A percentile compares a stretch with the other conserved stretches of the same genome.
Evolutionary conservation across 2,113 vertebrate species (phyloP).

Genomic region (Coturnix japonica): DNA sequence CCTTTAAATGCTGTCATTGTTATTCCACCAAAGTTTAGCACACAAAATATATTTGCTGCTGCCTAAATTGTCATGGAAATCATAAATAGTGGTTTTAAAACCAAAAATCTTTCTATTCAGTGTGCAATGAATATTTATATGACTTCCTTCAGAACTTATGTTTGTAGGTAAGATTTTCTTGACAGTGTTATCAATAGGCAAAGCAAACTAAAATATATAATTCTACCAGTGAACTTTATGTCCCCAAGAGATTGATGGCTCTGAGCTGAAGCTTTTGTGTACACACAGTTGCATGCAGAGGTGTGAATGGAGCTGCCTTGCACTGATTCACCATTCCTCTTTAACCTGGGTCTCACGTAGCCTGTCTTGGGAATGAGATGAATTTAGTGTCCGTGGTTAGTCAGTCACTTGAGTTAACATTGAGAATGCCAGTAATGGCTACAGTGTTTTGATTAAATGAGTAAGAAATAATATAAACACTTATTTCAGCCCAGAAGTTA

Average conservation of each 20-base stretch:
- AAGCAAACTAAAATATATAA: not conserved
- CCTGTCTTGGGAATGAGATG: not conserved
- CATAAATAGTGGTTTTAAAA: not conserved
- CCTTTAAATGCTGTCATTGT: not conserved
- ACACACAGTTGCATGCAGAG: accelerated
- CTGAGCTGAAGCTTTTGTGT: not conserved
- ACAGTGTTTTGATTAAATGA: not conserved
- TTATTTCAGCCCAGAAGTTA: not conserved
- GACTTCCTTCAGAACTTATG: not conserved
- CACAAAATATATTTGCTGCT: accelerated
- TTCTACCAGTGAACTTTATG: not conserved
- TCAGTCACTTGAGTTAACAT: accelerated
- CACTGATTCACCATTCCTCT: not conserved
- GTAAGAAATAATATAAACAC: not conserved
- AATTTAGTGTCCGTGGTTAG: not conserved
- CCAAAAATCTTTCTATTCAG: not conserved
- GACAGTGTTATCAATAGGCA: not conserved
- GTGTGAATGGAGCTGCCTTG: not conserved
- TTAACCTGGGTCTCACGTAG: not conserved
- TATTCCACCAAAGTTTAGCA: not conserved
- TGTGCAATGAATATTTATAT: not conserved
- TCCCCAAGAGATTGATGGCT: not conserved
- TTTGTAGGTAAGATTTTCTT: not conserved
- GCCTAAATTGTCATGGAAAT: not conserved
- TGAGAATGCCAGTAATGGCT: not conserved